Percentiles rank a stretch among this genome's conserved stretches.
Conservation (phyloP, 2,113 vertebrate species). For the Caloenas nicobarica region DNA sequence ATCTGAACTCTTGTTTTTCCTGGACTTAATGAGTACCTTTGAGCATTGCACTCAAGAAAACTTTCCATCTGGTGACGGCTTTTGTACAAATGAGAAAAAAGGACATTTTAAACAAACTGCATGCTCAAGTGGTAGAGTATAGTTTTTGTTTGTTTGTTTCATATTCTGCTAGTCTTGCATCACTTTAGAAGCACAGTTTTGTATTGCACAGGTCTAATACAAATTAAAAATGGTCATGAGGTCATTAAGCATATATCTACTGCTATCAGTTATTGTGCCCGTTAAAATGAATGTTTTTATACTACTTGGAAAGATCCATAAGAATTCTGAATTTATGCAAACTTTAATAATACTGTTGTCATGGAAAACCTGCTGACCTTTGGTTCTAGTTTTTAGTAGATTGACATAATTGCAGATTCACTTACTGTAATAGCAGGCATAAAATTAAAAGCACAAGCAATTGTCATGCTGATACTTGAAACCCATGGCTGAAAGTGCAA, state of each 20-base stretch:
- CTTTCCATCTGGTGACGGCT: slow-evolving; percentile 13
- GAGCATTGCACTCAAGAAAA: slow-evolving; percentile 53
- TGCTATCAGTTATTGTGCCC: slow-evolving; percentile 24
- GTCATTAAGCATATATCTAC: slow-evolving; percentile 1
- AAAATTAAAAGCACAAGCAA: background rate
- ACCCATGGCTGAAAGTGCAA: background rate
- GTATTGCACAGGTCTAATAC: background rate
- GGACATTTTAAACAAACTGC: slow-evolving; percentile 50
- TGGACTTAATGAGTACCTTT: slow-evolving; percentile 64
- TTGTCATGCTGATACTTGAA: background rate
- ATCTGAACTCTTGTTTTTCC: background rate
- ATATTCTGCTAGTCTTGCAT: background rate
- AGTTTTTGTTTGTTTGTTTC: background rate
- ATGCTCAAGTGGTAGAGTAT: background rate
- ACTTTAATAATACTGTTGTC: background rate
- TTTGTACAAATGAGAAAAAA: slow-evolving; percentile 65
- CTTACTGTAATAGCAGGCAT: background rate
- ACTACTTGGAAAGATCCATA: background rate
- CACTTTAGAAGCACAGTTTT: slow-evolving; percentile 10
- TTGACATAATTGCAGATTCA: background rate
- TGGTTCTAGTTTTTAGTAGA: background rate
- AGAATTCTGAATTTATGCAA: background rate
- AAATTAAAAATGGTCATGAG: slow-evolving; percentile 47
- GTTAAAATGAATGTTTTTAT: background rate
- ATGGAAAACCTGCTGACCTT: background rate